A percentile compares a stretch with the other conserved stretches of the same genome.
Evolutionary conservation across 2,888 invertebrate genomes (phyloP).

Genomic region (Rhingia campestris): DNA sequence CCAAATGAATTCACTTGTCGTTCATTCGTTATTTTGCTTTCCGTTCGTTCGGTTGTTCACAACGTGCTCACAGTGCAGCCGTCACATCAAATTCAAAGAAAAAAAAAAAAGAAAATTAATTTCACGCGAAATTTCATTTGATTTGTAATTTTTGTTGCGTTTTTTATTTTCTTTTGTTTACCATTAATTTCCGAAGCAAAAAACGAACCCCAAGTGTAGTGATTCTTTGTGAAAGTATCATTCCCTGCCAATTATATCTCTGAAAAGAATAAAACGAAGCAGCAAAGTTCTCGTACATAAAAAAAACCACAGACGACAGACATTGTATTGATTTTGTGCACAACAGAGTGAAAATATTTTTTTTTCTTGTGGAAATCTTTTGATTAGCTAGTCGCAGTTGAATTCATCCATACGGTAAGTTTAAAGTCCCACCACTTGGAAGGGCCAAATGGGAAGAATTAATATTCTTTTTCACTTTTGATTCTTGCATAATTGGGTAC

Average conservation of each 20-base stretch:
- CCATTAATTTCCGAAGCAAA: slow-evolving; percentile 15
- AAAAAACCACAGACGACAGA: slow-evolving; percentile 10
- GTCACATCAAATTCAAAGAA: slow-evolving; percentile 32
- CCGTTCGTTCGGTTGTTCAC: slow-evolving; percentile 50
- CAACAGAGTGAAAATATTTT: slow-evolving; percentile 15
- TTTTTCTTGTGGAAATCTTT: slow-evolving; percentile 21
- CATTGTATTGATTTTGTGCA: slow-evolving; percentile 57
- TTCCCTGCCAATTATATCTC: slow-evolving; percentile 6
- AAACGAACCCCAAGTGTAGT: slow-evolving; percentile 14
- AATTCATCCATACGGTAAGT: slow-evolving; percentile 47
- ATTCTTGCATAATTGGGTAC: slow-evolving; percentile 40
- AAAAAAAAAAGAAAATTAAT: slow-evolving; percentile 4
- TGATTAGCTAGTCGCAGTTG: background rate
- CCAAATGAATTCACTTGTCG: slow-evolving; percentile 13
- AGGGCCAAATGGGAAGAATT: background rate
- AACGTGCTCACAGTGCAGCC: slow-evolving; percentile 15
- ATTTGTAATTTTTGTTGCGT: slow-evolving; percentile 37
- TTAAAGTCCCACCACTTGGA: background rate
- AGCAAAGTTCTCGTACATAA: slow-evolving; percentile 1
- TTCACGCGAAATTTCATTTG: slow-evolving; percentile 38
- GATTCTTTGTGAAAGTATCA: slow-evolving; percentile 17
- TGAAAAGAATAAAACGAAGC: slow-evolving; percentile 29
- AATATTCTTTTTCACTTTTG: background rate
- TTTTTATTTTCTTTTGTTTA: slow-evolving; percentile 30
- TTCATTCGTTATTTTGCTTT: slow-evolving; percentile 63